Conservation (phyloP, 2,113 vertebrate genomes). For the Hippotragus niger region DNA sequence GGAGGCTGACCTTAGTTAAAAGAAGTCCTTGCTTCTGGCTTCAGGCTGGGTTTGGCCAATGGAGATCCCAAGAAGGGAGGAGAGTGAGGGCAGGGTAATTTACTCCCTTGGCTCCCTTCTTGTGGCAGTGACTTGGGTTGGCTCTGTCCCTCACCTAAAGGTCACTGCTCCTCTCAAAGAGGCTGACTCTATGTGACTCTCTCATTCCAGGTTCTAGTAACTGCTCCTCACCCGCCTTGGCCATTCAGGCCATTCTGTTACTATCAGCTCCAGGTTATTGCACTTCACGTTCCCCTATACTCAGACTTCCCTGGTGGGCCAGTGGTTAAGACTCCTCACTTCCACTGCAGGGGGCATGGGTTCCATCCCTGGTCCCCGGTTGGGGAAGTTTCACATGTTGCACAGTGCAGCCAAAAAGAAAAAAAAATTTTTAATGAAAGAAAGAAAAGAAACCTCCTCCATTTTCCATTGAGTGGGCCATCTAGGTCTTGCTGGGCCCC, state of each 20-base stretch:
- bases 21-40: not conserved
- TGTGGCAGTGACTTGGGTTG: not conserved
- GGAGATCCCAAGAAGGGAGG: not conserved
- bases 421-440: not conserved
- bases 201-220: not conserved
- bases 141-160: not conserved
- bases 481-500: conserved; percentile 2
- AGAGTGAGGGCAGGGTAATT: not conserved
- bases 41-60: not conserved
- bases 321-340: not conserved
- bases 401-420: not conserved
- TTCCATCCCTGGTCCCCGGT: not conserved
- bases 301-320: not conserved
- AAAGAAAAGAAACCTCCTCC: not conserved
- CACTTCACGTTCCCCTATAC: not conserved
- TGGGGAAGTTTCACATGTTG: not conserved
- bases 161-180: not conserved
- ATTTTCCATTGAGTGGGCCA: not conserved
- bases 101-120: not conserved
- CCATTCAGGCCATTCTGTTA: not conserved
- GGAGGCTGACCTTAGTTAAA: not conserved
- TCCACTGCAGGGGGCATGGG: not conserved
- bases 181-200: not conserved
- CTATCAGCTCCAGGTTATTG: not conserved
- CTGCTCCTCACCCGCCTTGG: not conserved